A percentile compares a stretch with the other conserved stretches of the same genome.
Evolutionary conservation across 2,113 vertebrate genomes (phyloP).

Genomic region (Onychorhynchus coronatus): DNA sequence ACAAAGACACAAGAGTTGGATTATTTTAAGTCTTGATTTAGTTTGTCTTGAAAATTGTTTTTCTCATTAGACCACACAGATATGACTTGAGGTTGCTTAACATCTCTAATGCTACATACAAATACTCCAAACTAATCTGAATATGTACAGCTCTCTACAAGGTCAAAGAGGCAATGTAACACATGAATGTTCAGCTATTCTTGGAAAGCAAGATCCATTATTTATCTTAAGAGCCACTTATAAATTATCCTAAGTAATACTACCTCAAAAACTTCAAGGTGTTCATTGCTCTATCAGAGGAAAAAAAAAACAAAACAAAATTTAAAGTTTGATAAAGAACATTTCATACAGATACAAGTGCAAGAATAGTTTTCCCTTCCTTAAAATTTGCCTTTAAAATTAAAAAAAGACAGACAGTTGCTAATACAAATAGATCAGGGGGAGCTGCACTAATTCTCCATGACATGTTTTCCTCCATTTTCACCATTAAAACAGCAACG

Average conservation of each 20-base stretch:
- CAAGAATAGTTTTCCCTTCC: neutral
- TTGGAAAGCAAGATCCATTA: constrained; percentile 33
- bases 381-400: neutral
- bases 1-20: neutral
- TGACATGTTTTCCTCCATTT: neutral
- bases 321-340: neutral
- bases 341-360: neutral
- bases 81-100: neutral
- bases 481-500: neutral
- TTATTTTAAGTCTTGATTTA: constrained; percentile 9
- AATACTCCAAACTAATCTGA: neutral
- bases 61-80: constrained; percentile 12
- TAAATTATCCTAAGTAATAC: constrained; percentile 17
- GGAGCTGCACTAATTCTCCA: neutral
- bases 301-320: neutral
- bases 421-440: neutral
- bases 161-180: constrained; percentile 41
- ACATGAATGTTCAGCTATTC: constrained; percentile 23
- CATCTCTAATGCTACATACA: neutral
- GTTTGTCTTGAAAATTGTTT: neutral
- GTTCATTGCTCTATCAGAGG: neutral
- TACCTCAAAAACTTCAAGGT: constrained; percentile 11
- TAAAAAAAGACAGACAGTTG: neutral
- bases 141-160: constrained; percentile 22
- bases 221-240: constrained; percentile 16